Evolutionary conservation across 2,797 vertebrate species (phyloP).

Genomic region (Caiman crocodilus): DNA sequence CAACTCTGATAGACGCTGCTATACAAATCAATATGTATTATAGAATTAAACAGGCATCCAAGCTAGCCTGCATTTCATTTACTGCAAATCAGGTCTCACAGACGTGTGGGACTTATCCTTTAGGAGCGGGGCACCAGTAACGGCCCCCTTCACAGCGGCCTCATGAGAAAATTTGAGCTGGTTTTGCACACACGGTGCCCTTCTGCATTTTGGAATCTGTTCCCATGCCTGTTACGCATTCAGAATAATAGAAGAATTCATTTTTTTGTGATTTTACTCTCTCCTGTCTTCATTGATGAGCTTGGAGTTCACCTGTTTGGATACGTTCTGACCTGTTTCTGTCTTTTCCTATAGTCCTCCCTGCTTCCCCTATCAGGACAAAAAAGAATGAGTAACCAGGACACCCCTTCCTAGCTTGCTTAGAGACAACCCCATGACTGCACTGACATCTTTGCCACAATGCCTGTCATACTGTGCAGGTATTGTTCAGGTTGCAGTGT

Average conservation of each 20-base stretch:
- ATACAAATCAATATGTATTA: background rate
- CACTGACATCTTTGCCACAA: background rate
- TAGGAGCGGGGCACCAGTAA: background rate
- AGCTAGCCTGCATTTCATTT: background rate
- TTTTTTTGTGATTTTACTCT: background rate
- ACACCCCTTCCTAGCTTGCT: background rate
- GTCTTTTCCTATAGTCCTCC: background rate
- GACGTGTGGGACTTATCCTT: background rate
- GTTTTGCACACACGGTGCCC: background rate
- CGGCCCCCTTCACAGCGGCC: background rate
- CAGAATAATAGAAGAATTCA: background rate
- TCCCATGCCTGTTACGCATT: background rate
- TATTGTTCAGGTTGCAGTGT: background rate
- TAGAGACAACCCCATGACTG: background rate
- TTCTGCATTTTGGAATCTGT: background rate
- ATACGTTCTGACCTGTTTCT: background rate
- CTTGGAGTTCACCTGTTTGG: background rate
- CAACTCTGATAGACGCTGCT: background rate
- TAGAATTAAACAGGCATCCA: background rate
- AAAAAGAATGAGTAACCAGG: rapidly evolving
- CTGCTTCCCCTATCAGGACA: rapidly evolving
- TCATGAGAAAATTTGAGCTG: background rate
- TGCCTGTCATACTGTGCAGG: background rate
- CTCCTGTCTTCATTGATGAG: background rate
- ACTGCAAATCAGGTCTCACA: background rate